Percentiles rank a stretch among this genome's conserved stretches.
Conservation (phyloP, 2,113 vertebrate species). For the Percina caprodes region DNA sequence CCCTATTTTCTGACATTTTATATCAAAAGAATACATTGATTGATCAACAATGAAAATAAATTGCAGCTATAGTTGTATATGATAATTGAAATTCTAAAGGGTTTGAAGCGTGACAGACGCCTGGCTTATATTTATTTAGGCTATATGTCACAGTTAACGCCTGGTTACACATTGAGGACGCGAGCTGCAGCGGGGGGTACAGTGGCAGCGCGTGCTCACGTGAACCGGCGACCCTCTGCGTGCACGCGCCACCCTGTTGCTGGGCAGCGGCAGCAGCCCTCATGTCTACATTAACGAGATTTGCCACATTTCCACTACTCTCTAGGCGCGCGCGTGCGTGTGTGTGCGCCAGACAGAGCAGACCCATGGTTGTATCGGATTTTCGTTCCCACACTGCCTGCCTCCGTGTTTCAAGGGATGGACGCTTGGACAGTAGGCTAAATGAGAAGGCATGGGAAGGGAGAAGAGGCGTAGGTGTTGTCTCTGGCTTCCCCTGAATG, state of each 20-base stretch:
- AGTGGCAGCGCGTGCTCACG: constrained; percentile 47
- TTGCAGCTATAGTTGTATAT: neutral
- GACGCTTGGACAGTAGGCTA: constrained; percentile 1
- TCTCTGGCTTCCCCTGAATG: constrained; percentile 31
- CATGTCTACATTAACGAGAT: constrained; percentile 10
- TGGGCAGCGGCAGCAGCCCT: constrained; percentile 69
- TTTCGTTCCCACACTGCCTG: constrained; percentile 10
- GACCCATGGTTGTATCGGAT: constrained; percentile 8
- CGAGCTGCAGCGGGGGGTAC: constrained; percentile 13
- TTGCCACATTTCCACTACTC: constrained; percentile 19
- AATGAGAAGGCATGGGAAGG: neutral
- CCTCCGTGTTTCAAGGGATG: constrained; percentile 18
- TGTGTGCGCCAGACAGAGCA: neutral
- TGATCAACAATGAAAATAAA: neutral
- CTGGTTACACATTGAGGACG: constrained; percentile 66
- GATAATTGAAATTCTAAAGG: neutral
- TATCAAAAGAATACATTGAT: neutral
- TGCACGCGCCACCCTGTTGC: constrained; percentile 79
- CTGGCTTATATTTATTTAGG: constrained; percentile 51
- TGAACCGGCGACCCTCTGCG: constrained; percentile 74
- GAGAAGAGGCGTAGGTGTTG: neutral
- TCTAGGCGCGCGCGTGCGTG: neutral
- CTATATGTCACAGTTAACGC: constrained; percentile 70
- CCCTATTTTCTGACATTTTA: neutral
- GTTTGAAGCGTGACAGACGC: constrained; percentile 31